Evolutionary conservation across 2,113 vertebrate genomes (phyloP).

Genomic region (Catharus fuscescens): DNA sequence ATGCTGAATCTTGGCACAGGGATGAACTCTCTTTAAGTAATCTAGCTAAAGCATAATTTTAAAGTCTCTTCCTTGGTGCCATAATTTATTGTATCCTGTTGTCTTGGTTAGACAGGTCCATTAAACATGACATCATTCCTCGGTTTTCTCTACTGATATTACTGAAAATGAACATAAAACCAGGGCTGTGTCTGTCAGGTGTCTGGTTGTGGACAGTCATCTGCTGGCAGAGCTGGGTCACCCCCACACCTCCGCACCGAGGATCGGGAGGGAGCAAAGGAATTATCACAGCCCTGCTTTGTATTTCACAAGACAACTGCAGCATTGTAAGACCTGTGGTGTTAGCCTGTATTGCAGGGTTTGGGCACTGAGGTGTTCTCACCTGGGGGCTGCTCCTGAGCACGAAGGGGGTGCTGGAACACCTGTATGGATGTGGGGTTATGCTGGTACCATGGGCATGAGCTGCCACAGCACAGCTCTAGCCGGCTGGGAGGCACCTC

Average conservation of each 20-base stretch:
- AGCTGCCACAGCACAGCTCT: too few relatives aligned
- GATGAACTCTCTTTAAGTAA: not conserved
- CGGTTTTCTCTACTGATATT: not conserved
- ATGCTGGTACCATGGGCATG: rapidly evolving
- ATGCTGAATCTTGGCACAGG: not conserved
- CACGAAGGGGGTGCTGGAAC: rapidly evolving
- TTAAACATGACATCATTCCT: not conserved
- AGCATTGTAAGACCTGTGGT: not conserved
- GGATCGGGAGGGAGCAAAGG: not conserved
- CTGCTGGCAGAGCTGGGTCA: not conserved
- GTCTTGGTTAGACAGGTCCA: not conserved
- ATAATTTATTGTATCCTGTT: not conserved
- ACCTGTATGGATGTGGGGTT: not conserved
- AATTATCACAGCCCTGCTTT: not conserved
- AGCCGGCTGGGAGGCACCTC: not conserved
- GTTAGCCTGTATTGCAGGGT: not conserved
- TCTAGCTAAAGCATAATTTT: not conserved
- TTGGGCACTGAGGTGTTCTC: not conserved
- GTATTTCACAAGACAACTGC: not conserved
- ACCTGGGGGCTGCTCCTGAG: not conserved
- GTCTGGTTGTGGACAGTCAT: not conserved
- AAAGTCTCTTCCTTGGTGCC: not conserved
- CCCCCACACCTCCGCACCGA: not conserved
- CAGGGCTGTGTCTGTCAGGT: not conserved
- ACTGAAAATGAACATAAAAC: not conserved